Evolutionary conservation across 1,140 invertebrate species (phyloP).

Genomic region (Dendrolimus punctatus): DNA sequence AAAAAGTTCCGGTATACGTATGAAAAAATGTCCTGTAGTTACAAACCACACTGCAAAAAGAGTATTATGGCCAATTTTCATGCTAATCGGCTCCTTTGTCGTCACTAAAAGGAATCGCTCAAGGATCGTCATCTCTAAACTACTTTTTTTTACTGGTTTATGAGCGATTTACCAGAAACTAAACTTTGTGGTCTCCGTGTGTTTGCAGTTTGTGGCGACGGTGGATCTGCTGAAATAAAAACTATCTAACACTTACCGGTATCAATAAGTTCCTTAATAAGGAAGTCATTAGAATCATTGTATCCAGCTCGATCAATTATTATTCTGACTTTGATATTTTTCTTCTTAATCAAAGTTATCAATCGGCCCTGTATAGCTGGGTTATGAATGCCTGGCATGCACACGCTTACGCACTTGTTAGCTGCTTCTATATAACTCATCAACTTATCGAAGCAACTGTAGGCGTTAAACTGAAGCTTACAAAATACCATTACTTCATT

Average conservation of each 20-base stretch:
- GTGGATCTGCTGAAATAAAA: too few relatives aligned
- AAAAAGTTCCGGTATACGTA: too few relatives aligned
- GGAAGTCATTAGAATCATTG: conserved; percentile 51
- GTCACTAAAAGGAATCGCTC: too few relatives aligned
- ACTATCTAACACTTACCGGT: conserved; percentile 32
- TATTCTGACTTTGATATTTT: conserved; percentile 48
- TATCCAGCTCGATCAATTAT: conserved; percentile 52
- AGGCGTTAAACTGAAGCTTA: conserved; percentile 58
- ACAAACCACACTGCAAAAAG: too few relatives aligned
- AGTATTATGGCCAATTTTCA: too few relatives aligned
- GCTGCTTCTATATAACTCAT: conserved; percentile 54
- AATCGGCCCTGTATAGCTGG: conserved; percentile 55
- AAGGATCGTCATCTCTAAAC: too few relatives aligned
- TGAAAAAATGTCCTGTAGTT: too few relatives aligned
- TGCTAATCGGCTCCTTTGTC: too few relatives aligned
- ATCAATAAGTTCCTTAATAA: conserved; percentile 53
- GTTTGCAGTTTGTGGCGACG: too few relatives aligned
- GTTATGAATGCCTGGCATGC: conserved; percentile 63
- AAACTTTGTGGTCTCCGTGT: too few relatives aligned
- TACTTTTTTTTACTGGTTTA: too few relatives aligned
- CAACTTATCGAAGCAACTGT: conserved; percentile 60
- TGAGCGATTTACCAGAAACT: too few relatives aligned
- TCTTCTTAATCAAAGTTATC: conserved; percentile 44
- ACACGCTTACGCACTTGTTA: conserved; percentile 45
- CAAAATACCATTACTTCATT: conserved; percentile 68